phyloP scores from a whole-genome alignment of 2,113 vertebrate genomes.

The Aspiorhynchus laticeps region DNA sequence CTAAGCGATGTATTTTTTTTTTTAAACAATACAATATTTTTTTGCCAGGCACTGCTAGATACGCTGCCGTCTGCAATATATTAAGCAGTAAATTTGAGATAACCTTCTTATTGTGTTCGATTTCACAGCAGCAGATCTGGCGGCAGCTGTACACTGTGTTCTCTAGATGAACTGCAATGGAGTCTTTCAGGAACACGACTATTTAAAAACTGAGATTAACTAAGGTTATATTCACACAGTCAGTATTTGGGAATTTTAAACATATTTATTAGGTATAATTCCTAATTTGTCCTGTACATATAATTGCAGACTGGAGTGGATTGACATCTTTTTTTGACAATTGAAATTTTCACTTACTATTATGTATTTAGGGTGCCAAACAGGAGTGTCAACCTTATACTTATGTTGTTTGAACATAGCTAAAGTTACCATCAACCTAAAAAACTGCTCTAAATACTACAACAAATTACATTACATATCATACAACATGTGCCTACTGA shows the following conservation, averaged over 20 bases:
- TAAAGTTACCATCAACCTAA: neutral
- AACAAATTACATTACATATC: neutral
- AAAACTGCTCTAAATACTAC: neutral
- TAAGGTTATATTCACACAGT: neutral
- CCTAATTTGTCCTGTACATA: neutral
- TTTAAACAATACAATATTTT: constrained; percentile 19
- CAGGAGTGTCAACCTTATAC: neutral
- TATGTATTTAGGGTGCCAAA: neutral
- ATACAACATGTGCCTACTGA: neutral
- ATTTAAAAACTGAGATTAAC: constrained; percentile 34
- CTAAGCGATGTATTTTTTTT: neutral
- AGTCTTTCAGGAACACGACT: constrained; percentile 38
- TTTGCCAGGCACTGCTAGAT: neutral
- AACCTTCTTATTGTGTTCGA: constrained; percentile 1
- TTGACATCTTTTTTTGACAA: neutral
- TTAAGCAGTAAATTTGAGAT: neutral
- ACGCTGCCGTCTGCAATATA: neutral
- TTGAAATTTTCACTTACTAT: neutral
- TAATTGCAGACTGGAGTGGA: neutral
- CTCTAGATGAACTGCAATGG: constrained; percentile 25
- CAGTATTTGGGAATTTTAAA: neutral
- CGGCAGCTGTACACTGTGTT: neutral
- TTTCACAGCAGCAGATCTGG: constrained; percentile 20
- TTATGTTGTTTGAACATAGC: neutral
- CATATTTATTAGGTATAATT: neutral